phyloP scores from a whole-genome alignment of 2,113 vertebrate species.

The Pan troglodytes region NHGRI_mPanTro3-v2.1_pri NC_072403.2:180649001-180649500 shows the following conservation, averaged over 20 bases:
- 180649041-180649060: neutral
- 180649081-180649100: rapidly evolving
- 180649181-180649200: rapidly evolving
- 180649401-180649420: too few relatives aligned
- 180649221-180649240: neutral
- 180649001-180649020: neutral
- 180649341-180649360: too few relatives aligned
- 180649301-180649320: neutral
- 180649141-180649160: neutral
- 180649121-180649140: neutral
- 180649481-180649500: too few relatives aligned
- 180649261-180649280: neutral
- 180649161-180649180: rapidly evolving
- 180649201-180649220: rapidly evolving
- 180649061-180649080: too few relatives aligned
- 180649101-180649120: too few relatives aligned
- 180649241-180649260: neutral
- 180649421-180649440: too few relatives aligned
- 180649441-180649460: too few relatives aligned
- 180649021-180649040: rapidly evolving
- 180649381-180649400: too few relatives aligned
- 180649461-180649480: too few relatives aligned
- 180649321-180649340: neutral
- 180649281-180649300: neutral
- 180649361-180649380: too few relatives aligned